phyloP scores from a whole-genome alignment of 53 echinoderm and acorn worm genomes.

The Echinometra lucunter region DNA sequence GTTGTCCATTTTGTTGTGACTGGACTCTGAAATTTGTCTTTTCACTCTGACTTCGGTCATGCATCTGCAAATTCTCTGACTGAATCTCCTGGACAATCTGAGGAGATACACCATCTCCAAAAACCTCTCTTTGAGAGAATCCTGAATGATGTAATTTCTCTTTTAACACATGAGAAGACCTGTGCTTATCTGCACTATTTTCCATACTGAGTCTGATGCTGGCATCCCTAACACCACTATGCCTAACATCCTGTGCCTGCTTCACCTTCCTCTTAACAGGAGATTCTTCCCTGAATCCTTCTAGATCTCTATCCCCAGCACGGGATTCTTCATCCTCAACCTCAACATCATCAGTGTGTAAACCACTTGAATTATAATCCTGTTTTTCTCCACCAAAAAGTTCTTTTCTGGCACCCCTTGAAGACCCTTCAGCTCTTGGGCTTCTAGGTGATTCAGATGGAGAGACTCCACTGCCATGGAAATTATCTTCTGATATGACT shows the following conservation, averaged over 20 bases:
- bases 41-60: background rate
- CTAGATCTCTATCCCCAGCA: background rate
- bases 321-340: background rate
- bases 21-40: background rate
- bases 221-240: background rate
- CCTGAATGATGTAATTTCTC: slow-evolving; percentile 62
- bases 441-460: background rate
- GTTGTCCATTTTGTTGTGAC: background rate
- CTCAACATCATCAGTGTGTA: background rate
- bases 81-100: background rate
- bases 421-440: background rate
- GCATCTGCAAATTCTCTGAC: slow-evolving; percentile 24
- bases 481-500: slow-evolving; percentile 59
- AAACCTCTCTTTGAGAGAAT: background rate
- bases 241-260: background rate
- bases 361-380: too few relatives aligned
- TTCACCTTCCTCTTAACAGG: background rate
- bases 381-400: slow-evolving; percentile 37
- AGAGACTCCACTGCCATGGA: slow-evolving; percentile 16
- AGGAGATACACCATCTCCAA: slow-evolving; percentile 31
- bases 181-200: background rate
- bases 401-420: slow-evolving; percentile 17
- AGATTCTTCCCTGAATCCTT: background rate
- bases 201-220: background rate
- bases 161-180: slow-evolving; percentile 10